Percentiles rank a stretch among this genome's conserved stretches.
These are phyloP conservation scores for Pilophorus perplexus DNA, from an alignment of 2,888 invertebrate genomes.

Conservation along the genomic window DNA sequence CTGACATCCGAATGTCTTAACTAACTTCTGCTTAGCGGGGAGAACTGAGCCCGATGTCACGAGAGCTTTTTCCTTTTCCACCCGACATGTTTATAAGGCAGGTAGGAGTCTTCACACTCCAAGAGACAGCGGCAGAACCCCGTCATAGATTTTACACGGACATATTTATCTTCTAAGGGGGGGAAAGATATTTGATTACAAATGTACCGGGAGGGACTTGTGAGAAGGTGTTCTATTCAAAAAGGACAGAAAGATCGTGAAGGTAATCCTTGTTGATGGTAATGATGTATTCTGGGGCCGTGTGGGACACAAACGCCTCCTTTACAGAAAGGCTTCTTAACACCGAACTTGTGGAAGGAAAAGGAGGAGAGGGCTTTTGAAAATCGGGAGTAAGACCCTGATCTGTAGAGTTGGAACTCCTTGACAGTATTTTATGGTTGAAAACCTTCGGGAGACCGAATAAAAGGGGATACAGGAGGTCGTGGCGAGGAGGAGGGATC, in stretches of 20 bases:
- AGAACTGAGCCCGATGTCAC: conserved; percentile 29
- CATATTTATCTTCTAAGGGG: conserved; percentile 26
- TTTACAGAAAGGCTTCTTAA: conserved; percentile 14
- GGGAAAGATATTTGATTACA: conserved; percentile 32
- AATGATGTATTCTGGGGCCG: conserved; percentile 41
- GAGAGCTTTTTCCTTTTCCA: conserved; percentile 15
- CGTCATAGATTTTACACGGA: conserved; percentile 26
- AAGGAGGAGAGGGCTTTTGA: conserved; percentile 29
- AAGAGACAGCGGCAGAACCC: not conserved
- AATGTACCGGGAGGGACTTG: conserved; percentile 28
- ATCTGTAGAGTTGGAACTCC: conserved; percentile 22
- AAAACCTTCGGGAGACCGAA: conserved; percentile 12
- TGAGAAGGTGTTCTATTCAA: conserved; percentile 32
- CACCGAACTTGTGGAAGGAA: conserved; percentile 10
- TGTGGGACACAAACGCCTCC: conserved; percentile 24
- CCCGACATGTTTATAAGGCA: conserved; percentile 27
- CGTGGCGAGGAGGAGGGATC: not conserved
- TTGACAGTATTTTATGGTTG: conserved; percentile 20
- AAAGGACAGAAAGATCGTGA: conserved; percentile 13
- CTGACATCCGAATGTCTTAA: conserved; percentile 29
- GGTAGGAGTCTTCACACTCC: conserved; percentile 24
- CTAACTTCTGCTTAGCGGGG: conserved; percentile 24
- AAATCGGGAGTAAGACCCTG: conserved; percentile 30
- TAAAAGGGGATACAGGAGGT: conserved; percentile 13
- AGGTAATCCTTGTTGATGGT: conserved; percentile 42